Conservation (phyloP, 2,113 vertebrate species). For the Apodemus sylvaticus region DNA sequence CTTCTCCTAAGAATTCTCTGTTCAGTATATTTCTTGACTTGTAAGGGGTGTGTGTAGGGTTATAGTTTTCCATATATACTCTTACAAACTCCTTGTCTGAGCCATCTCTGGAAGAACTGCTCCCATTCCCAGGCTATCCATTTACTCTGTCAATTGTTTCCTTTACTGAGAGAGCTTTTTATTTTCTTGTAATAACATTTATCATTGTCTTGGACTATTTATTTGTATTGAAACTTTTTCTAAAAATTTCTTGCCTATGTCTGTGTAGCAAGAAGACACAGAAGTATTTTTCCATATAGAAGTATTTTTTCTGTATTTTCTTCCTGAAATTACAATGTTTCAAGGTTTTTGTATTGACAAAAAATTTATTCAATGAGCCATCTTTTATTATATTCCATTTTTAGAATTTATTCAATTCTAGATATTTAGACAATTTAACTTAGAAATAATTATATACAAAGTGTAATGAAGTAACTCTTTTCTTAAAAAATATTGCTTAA, state of each 20-base stretch:
- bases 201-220: no score
- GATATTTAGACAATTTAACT: not conserved
- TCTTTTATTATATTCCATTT: not conserved
- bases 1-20: not conserved
- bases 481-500: not conserved
- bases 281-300: no score
- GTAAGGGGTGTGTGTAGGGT: not conserved
- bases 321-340: no score
- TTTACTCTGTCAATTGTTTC: not conserved
- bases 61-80: no score
- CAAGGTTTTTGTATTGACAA: no score
- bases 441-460: not conserved
- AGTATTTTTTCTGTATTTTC: not conserved
- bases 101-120: not conserved
- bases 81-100: no score
- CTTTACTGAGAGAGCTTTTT: not conserved
- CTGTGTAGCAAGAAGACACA: no score
- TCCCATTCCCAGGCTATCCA: not conserved
- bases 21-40: not conserved
- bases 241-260: not conserved
- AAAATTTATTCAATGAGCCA: not conserved
- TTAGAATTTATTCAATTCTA: no score
- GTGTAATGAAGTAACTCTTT: not conserved
- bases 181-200: not conserved
- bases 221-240: not conserved